Conservation (phyloP, 2,888 invertebrate genomes). For the Cotesia congregata region DNA sequence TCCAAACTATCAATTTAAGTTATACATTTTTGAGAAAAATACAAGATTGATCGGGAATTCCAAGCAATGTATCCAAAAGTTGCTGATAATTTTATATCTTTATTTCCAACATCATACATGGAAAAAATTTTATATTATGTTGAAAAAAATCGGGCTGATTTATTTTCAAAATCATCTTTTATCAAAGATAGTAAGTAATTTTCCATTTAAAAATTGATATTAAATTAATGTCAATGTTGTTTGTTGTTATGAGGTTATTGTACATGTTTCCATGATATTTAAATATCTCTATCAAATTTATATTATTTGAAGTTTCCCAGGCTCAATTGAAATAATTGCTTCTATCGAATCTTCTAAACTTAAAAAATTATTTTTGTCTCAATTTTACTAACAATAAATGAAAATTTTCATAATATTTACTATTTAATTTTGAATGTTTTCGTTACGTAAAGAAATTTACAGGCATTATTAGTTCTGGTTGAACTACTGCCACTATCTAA, state of each 20-base stretch:
- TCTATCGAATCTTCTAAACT: too few species aligned
- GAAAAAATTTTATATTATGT: not conserved
- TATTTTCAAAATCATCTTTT: not conserved
- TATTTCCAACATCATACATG: not conserved
- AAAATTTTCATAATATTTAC: not conserved
- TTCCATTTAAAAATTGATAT: too few species aligned
- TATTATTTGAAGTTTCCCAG: too few species aligned
- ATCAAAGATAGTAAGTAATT: too few species aligned
- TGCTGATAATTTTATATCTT: not conserved
- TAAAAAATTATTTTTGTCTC: not conserved
- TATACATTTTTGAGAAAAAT: too few species aligned
- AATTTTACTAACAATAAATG: not conserved
- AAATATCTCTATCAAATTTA: too few species aligned
- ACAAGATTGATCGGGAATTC: not conserved
- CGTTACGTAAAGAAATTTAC: not conserved
- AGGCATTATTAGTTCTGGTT: not conserved
- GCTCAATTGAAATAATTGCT: too few species aligned
- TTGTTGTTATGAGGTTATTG: too few species aligned
- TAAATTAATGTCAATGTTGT: too few species aligned
- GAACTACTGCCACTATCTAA: conserved; percentile 11
- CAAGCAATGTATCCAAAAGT: not conserved
- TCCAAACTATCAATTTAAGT: too few species aligned
- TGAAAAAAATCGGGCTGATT: not conserved
- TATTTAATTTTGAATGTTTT: not conserved
- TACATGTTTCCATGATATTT: too few species aligned